phyloP scores from a whole-genome alignment of 2,888 invertebrate species.

The Tiliacea aurago region DNA sequence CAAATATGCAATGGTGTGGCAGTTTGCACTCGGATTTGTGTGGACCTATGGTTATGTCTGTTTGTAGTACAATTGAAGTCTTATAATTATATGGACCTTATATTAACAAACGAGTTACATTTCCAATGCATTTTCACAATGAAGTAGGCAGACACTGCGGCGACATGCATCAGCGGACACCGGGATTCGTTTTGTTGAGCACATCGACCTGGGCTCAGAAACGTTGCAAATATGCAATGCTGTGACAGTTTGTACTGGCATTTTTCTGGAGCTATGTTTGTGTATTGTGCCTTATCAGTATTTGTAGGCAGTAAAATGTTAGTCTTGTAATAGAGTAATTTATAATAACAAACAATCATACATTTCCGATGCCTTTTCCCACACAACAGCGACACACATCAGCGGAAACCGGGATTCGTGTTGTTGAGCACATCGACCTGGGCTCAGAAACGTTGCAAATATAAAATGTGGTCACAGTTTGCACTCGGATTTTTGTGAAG shows the following conservation, averaged over 20 bases:
- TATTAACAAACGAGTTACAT: background rate
- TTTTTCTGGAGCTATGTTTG: background rate
- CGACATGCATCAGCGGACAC: constrained; percentile 45
- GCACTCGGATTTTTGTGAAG: background rate
- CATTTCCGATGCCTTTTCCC: background rate
- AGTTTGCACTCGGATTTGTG: constrained; percentile 12
- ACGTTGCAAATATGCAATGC: constrained; percentile 35
- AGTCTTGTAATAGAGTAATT: too few relatives aligned
- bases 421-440: constrained; percentile 49
- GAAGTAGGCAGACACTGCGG: background rate
- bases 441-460: constrained; percentile 20
- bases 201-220: constrained; percentile 33
- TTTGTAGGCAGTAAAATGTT: background rate
- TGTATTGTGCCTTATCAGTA: background rate
- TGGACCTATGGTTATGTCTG: background rate
- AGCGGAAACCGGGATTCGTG: constrained; percentile 53
- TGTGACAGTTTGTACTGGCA: constrained; percentile 16
- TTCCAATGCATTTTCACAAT: background rate
- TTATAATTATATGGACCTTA: background rate
- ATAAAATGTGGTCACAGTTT: constrained; percentile 33
- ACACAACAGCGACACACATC: constrained; percentile 24
- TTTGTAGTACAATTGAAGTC: background rate
- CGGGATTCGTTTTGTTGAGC: constrained; percentile 57
- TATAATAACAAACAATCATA: background rate
- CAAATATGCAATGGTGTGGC: constrained; percentile 42